phyloP scores from a whole-genome alignment of 2,797 vertebrate species.

The Bryconaethiops microstoma region DNA sequence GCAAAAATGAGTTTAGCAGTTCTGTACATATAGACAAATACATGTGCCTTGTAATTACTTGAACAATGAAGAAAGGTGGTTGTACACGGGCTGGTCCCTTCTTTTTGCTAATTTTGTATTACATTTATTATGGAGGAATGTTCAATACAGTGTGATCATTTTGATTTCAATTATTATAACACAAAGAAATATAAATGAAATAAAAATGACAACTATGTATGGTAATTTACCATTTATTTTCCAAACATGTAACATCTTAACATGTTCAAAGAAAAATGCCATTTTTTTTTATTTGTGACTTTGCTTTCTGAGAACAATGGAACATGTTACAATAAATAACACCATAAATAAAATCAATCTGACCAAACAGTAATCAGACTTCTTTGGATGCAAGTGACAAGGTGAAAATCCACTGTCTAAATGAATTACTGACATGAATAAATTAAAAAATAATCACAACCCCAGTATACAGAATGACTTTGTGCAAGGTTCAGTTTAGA shows the following conservation, averaged over 20 bases:
- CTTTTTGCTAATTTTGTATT: slow-evolving; percentile 2
- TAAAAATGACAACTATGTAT: neutral
- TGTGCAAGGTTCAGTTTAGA: slow-evolving; percentile 63
- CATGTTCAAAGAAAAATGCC: neutral
- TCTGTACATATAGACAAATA: neutral
- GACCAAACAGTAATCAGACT: slow-evolving; percentile 31
- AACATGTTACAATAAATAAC: slow-evolving; percentile 51
- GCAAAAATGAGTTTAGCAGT: neutral
- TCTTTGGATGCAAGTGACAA: slow-evolving; percentile 55
- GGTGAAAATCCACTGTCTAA: slow-evolving; percentile 43
- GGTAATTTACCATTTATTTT: neutral
- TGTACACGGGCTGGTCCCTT: slow-evolving; percentile 29
- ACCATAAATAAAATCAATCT: slow-evolving; percentile 55
- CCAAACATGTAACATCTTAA: slow-evolving; percentile 6
- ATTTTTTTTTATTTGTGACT: slow-evolving; percentile 49
- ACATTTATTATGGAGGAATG: neutral
- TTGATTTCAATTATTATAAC: neutral
- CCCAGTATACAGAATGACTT: slow-evolving; percentile 46
- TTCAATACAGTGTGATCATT: neutral
- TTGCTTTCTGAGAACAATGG: slow-evolving; percentile 63
- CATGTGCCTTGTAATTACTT: neutral
- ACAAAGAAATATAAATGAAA: neutral
- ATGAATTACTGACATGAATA: slow-evolving; percentile 31
- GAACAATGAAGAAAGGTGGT: neutral
- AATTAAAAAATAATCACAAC: slow-evolving; percentile 54